phyloP scores from a whole-genome alignment of 2,888 invertebrate species.

The Drosophila birchii region DNA sequence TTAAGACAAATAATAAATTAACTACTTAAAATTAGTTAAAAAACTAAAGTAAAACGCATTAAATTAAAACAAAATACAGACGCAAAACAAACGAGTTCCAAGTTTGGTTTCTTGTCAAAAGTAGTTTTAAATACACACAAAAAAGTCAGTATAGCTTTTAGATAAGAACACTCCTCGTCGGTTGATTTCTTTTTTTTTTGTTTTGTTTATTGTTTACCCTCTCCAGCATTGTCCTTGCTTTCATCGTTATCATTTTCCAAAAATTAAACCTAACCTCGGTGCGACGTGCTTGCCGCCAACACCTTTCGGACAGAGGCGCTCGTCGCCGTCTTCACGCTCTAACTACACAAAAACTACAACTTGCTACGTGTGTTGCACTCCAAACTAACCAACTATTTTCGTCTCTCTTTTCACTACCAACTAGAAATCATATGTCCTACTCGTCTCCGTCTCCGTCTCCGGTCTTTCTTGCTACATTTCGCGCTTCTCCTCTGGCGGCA shows the following conservation, averaged over 20 bases:
- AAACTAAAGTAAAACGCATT: slow-evolving; percentile 67
- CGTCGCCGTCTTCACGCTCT: slow-evolving; percentile 37
- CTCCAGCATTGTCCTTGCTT: slow-evolving; percentile 22
- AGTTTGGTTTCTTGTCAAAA: slow-evolving; percentile 54
- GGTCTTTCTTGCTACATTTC: slow-evolving; percentile 32
- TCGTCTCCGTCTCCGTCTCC: slow-evolving; percentile 45
- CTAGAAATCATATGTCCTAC: slow-evolving; percentile 64
- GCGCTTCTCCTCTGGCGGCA: slow-evolving; percentile 1
- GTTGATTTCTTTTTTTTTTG: slow-evolving; percentile 24
- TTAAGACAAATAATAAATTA: slow-evolving; percentile 80
- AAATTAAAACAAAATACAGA: slow-evolving; percentile 73
- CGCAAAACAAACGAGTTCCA: slow-evolving; percentile 62
- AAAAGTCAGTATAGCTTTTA: slow-evolving; percentile 46
- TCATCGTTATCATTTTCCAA: slow-evolving; percentile 21
- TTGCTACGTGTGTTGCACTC: slow-evolving; percentile 45
- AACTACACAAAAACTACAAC: slow-evolving; percentile 71
- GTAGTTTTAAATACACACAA: slow-evolving; percentile 44
- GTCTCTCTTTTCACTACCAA: slow-evolving; percentile 50
- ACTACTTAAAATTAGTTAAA: slow-evolving; percentile 83
- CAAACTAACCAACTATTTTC: slow-evolving; percentile 49
- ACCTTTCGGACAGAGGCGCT: slow-evolving; percentile 41
- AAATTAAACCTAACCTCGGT: slow-evolving; percentile 57
- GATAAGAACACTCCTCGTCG: slow-evolving; percentile 41
- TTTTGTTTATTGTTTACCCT: slow-evolving; percentile 34
- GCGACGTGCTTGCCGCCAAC: slow-evolving; percentile 43